Base-by-base conservation (phyloP, 1,140 invertebrate genomes). In the Druon quercuslanigerum region DNA sequence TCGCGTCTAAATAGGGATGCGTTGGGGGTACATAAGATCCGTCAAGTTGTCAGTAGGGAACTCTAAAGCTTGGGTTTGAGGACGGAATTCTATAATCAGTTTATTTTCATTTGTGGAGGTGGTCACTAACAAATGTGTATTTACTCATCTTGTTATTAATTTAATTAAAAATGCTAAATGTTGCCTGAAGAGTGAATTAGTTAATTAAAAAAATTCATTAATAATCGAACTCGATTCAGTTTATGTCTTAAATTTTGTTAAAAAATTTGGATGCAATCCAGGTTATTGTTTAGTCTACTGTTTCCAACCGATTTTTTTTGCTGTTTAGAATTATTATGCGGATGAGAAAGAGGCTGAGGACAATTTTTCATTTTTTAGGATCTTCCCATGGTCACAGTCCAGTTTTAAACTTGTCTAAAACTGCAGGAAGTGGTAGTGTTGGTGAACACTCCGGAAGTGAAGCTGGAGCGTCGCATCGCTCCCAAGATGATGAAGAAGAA, bases 321-420 rank as follows among this genome's bases (percentile, higher is more conserved):
- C 40, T 46, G 40, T 46, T 46, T 46, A 8, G 40, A 46, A 46
- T 72, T 80, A 80, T 80, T 84, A 84, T 82, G 80, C 82, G 80
- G 78, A 82, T 75, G 76, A 82, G 75, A 74, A 73, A 78, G 81
- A 80, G 81, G 17, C 70, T 33, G 72, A 72, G 19, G 82, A 81
- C 81, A 25, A 72, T 76, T 76, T 33, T 72, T 52, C 74, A 81
- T 78, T 88, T 83, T 86, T 16, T 87, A 96, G 96, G 96, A 80
- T 97, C 96, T 56, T 95, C 96, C 60, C 96, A 95, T 86, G 96
- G 96, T 40, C 96, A 97, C 91, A 97, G 96, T 94, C 97, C 96
- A 56, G 96, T 97, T 52, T 90, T 98, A 79, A 98, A 98, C 90
- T 92, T 98, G 19, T 97, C 96, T 6, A 97, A 98, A 91, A 96